Percentiles rank a stretch among this genome's conserved stretches.
These are phyloP conservation scores for Watsonalla cultraria DNA, from an alignment of 2,888 invertebrate genomes.

Conservation along the genomic window DNA sequence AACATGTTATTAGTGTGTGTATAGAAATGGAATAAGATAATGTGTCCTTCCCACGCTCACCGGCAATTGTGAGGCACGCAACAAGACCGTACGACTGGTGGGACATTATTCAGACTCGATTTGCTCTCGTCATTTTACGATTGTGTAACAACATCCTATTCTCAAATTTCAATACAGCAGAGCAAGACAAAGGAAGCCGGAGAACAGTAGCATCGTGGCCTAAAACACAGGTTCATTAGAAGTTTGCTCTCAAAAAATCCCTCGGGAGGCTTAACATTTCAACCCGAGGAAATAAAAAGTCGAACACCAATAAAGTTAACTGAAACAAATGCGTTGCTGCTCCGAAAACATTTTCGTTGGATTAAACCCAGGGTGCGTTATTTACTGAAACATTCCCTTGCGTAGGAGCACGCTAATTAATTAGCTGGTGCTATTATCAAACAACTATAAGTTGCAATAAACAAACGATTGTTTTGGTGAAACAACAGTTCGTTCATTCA, in stretches of 20 bases:
- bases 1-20: conserved; percentile 29
- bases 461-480: neutral
- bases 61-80: conserved; percentile 35
- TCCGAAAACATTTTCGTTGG: neutral
- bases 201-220: neutral
- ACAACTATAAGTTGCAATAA: neutral
- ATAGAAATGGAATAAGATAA: conserved; percentile 37
- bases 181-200: neutral
- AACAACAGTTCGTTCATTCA: conserved; percentile 19
- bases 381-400: neutral
- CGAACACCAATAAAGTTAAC: neutral
- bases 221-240: neutral
- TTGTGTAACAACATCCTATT: conserved; percentile 3
- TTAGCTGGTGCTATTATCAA: neutral
- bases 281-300: neutral
- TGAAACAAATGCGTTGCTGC: neutral
- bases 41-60: conserved; percentile 48
- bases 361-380: neutral
- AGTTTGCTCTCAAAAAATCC: neutral
- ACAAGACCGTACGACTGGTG: conserved; percentile 4
- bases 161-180: neutral
- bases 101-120: conserved; percentile 7
- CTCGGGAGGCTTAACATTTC: neutral
- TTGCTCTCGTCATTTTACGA: conserved; percentile 8
- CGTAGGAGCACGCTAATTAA: neutral